Evolutionary conservation across 2,888 invertebrate genomes (phyloP), one percentile per base, ranked within the genome.

Genomic region (Pandemis corylana): DNA sequence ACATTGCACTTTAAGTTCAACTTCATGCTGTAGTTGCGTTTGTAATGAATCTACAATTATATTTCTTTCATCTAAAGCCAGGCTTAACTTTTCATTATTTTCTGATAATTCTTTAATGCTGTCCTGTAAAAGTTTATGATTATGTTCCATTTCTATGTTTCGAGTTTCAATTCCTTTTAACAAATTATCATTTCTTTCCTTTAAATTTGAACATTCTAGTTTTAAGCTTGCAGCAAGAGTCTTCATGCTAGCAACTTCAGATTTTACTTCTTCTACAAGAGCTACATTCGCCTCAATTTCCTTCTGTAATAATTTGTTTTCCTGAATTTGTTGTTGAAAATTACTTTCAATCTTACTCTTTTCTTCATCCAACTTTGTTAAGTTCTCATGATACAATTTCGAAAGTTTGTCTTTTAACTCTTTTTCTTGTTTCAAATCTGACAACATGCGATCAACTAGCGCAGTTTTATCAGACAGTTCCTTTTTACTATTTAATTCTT

Each of bases 101-200:
- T 59, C 44, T 20, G 56, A 59, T 28, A 59, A 20, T 9, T n/a
- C 41, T 7, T 59, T 59, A 59, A 44, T 68, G 15, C 15, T 41
- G 0, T 67, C 67, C 41, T 56, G 59, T 41, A 69, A 28, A 12
- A 53, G n/a, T 41, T 36, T 36, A 36, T 42, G 53, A 67, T 67
- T 67, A 15, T 68, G 56, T 59, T 59, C 68, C 41, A 68, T 68
- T 68, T n/a, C 28, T 15, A 59, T 44, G 13, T 28, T 20, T 5
- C 59, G 59, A 59, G 44, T 41, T 44, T 68, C 56, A 20, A 68
- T 42, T 15, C 59, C 56, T 15, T 56, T 59, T 59, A 59, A 44
- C n/a, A 68, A 68, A 44, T 68, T 44, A 12, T 56, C 68, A 68
- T 68, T 68, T 1, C 13, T 68, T 68, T 56, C 68, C 56, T 68